Percentiles rank a stretch among this genome's conserved stretches.
These are phyloP conservation scores for Takifugu ocellatus DNA, from an alignment of 2,797 vertebrate genomes.

Conservation along the genomic window DNA sequence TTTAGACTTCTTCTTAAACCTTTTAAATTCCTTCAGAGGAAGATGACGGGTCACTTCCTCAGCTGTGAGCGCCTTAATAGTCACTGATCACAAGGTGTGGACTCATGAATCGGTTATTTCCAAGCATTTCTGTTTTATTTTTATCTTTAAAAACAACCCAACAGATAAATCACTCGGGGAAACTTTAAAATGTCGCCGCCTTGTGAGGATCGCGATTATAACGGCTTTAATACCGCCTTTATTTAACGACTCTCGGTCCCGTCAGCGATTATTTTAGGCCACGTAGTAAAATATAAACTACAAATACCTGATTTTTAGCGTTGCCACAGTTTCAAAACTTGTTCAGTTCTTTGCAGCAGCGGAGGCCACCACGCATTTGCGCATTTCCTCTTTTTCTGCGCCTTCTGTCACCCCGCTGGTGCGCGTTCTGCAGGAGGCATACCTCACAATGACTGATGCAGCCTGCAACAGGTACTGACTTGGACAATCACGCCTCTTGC, in stretches of 20 bases:
- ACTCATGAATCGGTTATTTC: not conserved
- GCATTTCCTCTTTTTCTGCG: constrained; percentile 60
- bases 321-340: not conserved
- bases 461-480: constrained; percentile 21
- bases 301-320: not conserved
- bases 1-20: not conserved
- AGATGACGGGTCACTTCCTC: constrained; percentile 31
- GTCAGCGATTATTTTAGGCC: too few relatives aligned
- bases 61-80: not conserved
- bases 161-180: not conserved
- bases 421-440: constrained; percentile 26
- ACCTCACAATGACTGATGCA: not conserved
- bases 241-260: too few relatives aligned
- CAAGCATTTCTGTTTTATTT: not conserved
- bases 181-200: not conserved
- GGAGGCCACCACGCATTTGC: constrained; percentile 6
- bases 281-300: too few relatives aligned
- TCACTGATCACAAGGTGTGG: not conserved
- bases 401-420: constrained; percentile 32
- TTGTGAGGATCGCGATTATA: not conserved
- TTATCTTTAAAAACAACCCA: not conserved
- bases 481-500: constrained; percentile 53
- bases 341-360: constrained; percentile 1
- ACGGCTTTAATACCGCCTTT: not conserved
- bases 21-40: constrained; percentile 6